Conservation (phyloP, 2,888 invertebrate species). For the Periphyllus acericola region DNA sequence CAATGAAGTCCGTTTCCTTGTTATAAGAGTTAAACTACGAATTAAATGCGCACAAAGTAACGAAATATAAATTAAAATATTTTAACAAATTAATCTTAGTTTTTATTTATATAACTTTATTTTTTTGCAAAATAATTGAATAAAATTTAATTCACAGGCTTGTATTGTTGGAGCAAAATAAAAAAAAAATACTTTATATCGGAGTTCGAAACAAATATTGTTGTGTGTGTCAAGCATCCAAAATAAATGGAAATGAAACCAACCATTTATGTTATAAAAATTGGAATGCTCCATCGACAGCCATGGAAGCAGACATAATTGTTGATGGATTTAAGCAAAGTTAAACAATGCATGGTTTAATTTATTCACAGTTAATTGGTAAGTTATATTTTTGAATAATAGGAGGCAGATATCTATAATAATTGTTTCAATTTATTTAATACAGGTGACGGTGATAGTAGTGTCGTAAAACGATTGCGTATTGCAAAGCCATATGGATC, state of each 20-base stretch:
- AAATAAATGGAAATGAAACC: background rate
- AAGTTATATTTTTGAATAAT: background rate
- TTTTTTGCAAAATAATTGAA: too few relatives aligned
- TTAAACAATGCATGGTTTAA: background rate
- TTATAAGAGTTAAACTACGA: too few relatives aligned
- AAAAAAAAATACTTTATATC: too few relatives aligned
- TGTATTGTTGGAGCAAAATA: background rate
- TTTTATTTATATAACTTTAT: too few relatives aligned
- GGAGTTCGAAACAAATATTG: background rate
- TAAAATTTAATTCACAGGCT: background rate
- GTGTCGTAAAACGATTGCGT: background rate
- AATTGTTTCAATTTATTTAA: background rate
- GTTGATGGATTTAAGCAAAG: background rate
- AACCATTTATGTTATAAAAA: constrained; percentile 14
- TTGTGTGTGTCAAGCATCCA: background rate
- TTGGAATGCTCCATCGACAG: background rate
- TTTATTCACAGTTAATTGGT: background rate
- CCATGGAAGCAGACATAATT: constrained; percentile 16
- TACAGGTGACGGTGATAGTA: background rate
- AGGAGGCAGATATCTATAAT: background rate
- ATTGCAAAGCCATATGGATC: background rate
- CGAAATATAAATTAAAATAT: too few relatives aligned
- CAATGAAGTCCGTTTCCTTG: too few relatives aligned
- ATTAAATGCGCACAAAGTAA: background rate
- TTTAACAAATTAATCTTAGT: too few relatives aligned